Base-by-base conservation (phyloP, 2,113 vertebrate species). In the Elaphurus davidianus region DNA sequence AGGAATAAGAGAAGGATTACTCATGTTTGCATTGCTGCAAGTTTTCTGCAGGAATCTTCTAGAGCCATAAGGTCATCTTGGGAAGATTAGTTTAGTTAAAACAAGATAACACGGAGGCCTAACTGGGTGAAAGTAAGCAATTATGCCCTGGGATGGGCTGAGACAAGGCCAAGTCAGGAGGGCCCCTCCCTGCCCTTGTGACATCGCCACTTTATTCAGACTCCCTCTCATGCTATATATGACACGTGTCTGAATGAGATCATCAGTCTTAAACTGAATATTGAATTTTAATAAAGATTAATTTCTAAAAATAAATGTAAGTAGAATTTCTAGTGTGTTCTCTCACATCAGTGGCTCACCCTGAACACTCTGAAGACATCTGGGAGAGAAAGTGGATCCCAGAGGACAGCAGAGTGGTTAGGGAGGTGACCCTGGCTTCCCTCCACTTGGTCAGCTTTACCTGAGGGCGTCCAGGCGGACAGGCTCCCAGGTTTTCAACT, bases 31-130 rank as follows among this genome's bases (percentile, higher is more conserved):
- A 50, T 45, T 36, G 87, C 2, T 30, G 54, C 59, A 50, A n/a
- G 25, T 89, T 64, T 92, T 91, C 36, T 60, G 23, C 40, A 62
- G 36, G 54, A 82, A 83, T 25, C 52, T 91, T 96, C 64, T 47
- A 74, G 74, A 91, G 87, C 11, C 16, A 30, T 50, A 2, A 36
- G 64, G 15, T 57, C 47, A 67, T 50, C 40, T 45, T 57, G 14
- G 78, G 43, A 91, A 59, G 14, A 7, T 78, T 36, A n/a, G 30
- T 81, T 59, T 91, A 81, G 28, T 62, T 45, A 43, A 76, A 92
- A 91, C 7, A 25, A 62, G 76, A 43, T 30, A 60, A 36, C 76
- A 13, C 40, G 6, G 25, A 88, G 83, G 2, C 17, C 64, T 95
- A 33, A 25, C 25, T 59, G 25, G 12, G 4, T 17, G 36, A 36